These are phyloP conservation scores for Drosophila mayaguana DNA, from an alignment of 2,888 invertebrate genomes.

Conservation along the genomic window DNA sequence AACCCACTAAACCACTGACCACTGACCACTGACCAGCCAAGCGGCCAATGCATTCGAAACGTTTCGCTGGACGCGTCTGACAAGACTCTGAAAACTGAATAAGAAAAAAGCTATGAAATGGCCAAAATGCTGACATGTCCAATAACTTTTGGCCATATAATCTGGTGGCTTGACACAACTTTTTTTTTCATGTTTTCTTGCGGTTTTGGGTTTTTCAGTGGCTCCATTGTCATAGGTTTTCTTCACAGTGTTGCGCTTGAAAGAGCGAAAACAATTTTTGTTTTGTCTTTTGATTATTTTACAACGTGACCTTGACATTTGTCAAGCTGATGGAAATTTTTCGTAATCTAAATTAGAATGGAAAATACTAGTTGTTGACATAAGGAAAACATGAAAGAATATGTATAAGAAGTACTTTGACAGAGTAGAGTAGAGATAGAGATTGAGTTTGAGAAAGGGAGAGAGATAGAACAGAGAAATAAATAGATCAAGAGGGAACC, in stretches of 20 bases:
- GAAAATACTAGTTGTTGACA: neutral
- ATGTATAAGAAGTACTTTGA: neutral
- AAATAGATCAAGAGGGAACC: too few relatives aligned
- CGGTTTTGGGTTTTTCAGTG: conserved; percentile 5
- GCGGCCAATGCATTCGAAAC: conserved; percentile 61
- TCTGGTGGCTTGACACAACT: conserved; percentile 33
- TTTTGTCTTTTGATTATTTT: conserved; percentile 32
- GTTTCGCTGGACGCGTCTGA: conserved; percentile 61
- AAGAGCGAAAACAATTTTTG: conserved; percentile 43
- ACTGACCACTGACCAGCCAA: conserved; percentile 18
- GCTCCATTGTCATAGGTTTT: conserved; percentile 39
- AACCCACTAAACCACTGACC: conserved; percentile 36
- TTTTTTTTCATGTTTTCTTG: conserved; percentile 15
- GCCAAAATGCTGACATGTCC: conserved; percentile 44
- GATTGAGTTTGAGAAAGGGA: neutral
- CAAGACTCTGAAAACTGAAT: conserved; percentile 26
- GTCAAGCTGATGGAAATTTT: neutral
- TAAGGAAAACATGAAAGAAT: neutral
- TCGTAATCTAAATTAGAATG: conserved; percentile 7
- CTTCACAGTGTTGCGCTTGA: conserved; percentile 66
- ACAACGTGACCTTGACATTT: conserved; percentile 66
- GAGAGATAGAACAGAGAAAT: neutral
- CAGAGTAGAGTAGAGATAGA: neutral
- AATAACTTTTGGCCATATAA: conserved; percentile 56
- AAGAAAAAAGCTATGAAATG: conserved; percentile 10